These are phyloP conservation scores for Ditylenchus weischeri DNA, from an alignment of 2,888 invertebrate species.

Conservation along the genomic window DNA sequence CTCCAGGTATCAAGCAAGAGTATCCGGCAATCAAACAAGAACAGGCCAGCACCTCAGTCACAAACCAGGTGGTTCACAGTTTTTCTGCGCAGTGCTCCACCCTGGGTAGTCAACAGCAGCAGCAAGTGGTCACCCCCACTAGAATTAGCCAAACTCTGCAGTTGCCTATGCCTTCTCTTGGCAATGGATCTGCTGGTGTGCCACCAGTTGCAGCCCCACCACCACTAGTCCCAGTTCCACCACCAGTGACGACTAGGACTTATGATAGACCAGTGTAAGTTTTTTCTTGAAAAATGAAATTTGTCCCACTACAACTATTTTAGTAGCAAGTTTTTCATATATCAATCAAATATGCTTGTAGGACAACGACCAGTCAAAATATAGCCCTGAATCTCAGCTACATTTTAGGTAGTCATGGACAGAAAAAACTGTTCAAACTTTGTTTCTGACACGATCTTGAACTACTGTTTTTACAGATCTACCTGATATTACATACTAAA, in stretches of 20 bases:
- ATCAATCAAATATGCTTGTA: no score
- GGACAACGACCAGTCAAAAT: no score
- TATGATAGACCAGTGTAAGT: constrained; percentile 12
- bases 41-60: background rate
- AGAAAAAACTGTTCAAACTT: no score
- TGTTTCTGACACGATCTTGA: no score
- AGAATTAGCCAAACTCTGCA: background rate
- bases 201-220: no score
- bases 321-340: no score
- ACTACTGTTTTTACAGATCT: no score
- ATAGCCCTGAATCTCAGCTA: no score
- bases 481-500: no score
- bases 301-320: no score
- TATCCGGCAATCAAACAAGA: constrained; percentile 1
- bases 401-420: no score
- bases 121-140: background rate
- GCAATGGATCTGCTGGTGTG: background rate
- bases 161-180: background rate
- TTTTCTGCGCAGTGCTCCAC: background rate
- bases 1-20: background rate
- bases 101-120: background rate
- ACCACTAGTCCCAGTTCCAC: background rate
- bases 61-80: background rate
- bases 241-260: background rate
- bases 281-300: background rate